Conservation (phyloP, 2,888 invertebrate genomes). For the Hemistola chrysoprasaria region DNA sequence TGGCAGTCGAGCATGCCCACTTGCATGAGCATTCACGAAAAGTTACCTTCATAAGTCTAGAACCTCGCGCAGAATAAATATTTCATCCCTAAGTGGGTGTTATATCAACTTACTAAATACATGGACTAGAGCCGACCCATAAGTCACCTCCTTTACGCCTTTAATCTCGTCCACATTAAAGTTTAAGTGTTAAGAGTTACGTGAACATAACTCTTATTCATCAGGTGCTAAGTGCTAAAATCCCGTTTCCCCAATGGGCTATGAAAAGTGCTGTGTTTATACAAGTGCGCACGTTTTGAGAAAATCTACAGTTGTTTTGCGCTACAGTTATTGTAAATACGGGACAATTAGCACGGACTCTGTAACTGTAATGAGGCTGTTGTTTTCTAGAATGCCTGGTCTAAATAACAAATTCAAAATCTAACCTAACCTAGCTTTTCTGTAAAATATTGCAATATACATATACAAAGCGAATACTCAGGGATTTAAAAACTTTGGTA, state of each 20-base stretch:
- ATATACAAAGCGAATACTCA: too few species aligned
- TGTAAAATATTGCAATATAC: too few species aligned
- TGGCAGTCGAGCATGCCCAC: too few species aligned
- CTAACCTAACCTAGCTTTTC: too few species aligned
- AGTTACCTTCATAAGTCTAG: neutral
- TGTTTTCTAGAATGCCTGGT: slow-evolving; percentile 15
- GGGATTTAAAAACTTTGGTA: too few species aligned
- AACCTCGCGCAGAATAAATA: slow-evolving; percentile 1
- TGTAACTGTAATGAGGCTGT: slow-evolving; percentile 17
- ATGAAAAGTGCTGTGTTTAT: slow-evolving; percentile 46
- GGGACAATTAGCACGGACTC: slow-evolving; percentile 28
- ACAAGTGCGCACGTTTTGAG: slow-evolving; percentile 53
- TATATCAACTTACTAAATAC: slow-evolving; percentile 1
- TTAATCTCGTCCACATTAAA: slow-evolving; percentile 9
- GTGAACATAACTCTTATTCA: slow-evolving; percentile 8
- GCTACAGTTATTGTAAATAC: slow-evolving; percentile 11
- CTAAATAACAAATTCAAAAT: too few species aligned
- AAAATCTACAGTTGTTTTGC: slow-evolving; percentile 27
- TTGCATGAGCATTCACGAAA: neutral
- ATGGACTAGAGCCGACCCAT: slow-evolving; percentile 4
- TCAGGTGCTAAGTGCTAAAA: slow-evolving; percentile 7
- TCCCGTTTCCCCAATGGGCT: slow-evolving; percentile 18
- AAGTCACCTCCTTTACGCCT: slow-evolving; percentile 4
- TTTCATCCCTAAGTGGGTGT: neutral
- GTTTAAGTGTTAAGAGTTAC: slow-evolving; percentile 1